Conservation (phyloP, 1,140 invertebrate genomes). For the Leptonema lineaticorne region DNA sequence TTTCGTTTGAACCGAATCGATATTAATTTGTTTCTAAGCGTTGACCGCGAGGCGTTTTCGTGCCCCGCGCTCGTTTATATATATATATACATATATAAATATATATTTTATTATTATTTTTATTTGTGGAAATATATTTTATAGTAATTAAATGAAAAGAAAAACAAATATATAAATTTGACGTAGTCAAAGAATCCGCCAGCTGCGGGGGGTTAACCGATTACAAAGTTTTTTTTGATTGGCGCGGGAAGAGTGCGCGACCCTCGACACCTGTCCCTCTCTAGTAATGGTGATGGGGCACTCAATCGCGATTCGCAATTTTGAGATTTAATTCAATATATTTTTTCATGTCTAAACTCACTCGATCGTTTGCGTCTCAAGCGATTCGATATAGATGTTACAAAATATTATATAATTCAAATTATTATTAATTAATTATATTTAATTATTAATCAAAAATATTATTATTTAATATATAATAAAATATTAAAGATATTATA, state of each 20-base stretch:
- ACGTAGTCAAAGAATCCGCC: slow-evolving; percentile 33
- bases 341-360: no score
- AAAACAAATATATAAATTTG: slow-evolving; percentile 41
- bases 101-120: slow-evolving; percentile 30
- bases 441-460: no score
- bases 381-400: no score
- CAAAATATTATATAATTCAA: no score
- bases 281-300: not conserved
- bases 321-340: no score
- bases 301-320: not conserved
- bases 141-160: slow-evolving; percentile 40
- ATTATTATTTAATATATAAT: no score
- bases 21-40: slow-evolving; percentile 23
- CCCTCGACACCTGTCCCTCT: not conserved
- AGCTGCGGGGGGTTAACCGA: slow-evolving; percentile 39
- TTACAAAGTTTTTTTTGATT: slow-evolving; percentile 33
- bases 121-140: slow-evolving; percentile 39
- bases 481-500: no score
- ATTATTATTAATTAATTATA: no score
- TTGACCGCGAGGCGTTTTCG: slow-evolving; percentile 31
- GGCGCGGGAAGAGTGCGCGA: slow-evolving; percentile 6
- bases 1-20: not conserved
- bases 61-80: slow-evolving; percentile 30
- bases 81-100: no score
- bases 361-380: no score